Percentiles rank a stretch among this genome's conserved stretches.
Evolutionary conservation across 1,140 invertebrate species (phyloP).

Genomic region (Pteromalus puparum): DNA sequence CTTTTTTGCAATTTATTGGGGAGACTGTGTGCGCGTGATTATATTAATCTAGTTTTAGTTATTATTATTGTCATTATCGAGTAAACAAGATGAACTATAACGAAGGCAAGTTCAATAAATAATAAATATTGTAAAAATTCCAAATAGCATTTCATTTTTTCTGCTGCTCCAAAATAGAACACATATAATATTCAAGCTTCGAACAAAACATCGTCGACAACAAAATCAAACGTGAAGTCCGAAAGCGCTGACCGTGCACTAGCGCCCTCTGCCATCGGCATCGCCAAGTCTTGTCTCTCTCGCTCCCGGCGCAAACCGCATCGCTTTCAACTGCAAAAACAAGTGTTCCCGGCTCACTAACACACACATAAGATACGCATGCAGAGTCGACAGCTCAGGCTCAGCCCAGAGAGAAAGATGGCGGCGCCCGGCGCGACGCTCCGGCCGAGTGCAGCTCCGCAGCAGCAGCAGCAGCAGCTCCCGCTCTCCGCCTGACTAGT

Average conservation of each 20-base stretch:
- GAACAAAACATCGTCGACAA: too few species aligned
- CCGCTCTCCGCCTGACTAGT: not conserved
- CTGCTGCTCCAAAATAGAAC: too few species aligned
- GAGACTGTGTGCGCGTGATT: constrained; percentile 36
- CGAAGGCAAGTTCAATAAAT: constrained; percentile 47
- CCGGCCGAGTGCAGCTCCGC: not conserved
- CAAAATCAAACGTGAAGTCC: not conserved
- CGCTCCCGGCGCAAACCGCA: not conserved
- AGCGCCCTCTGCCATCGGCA: not conserved
- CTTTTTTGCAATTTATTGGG: constrained; percentile 29
- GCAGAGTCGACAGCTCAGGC: not conserved
- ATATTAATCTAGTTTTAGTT: constrained; percentile 47
- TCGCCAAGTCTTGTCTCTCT: not conserved
- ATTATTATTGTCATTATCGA: constrained; percentile 52
- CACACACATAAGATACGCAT: not conserved
- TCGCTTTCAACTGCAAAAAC: not conserved
- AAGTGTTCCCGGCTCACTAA: not conserved
- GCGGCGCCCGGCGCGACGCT: constrained; percentile 40
- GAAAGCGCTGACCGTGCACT: not conserved
- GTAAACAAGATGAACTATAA: constrained; percentile 49
- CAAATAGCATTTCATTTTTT: too few species aligned
- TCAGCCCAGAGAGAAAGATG: constrained; percentile 34
- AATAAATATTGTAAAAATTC: constrained; percentile 51
- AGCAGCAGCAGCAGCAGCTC: constrained; percentile 13
- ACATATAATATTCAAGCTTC: too few species aligned